Base-by-base conservation (phyloP, 1,140 invertebrate genomes). In the Orchestia grillus region DNA sequence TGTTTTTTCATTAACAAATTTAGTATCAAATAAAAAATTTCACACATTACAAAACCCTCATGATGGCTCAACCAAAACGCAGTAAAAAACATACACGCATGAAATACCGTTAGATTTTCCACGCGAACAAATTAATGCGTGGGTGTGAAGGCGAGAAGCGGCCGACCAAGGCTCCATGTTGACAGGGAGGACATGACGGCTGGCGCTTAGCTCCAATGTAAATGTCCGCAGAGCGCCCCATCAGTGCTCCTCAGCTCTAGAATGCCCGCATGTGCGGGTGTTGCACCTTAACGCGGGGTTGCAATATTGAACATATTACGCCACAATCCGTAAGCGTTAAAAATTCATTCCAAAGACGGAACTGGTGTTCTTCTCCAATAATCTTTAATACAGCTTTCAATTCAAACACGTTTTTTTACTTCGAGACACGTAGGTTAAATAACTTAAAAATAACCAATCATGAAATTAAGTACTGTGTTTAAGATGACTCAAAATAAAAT, bases 191-290 rank as follows among this genome's bases (percentile, higher is more conserved):
- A 45, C 92, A 47, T 94, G 92, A 94, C 92, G 40, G 44, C 41
- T 11, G 44, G 92, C 92, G 43, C 43, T n/a, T 40, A 94, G 47
- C 92, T 94, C 92, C 6, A 94, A 40, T 45, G 92, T 94, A 94
- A 94, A 94, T 94, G 92, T 47, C 92, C 41, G 44, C n/a, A 40
- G 44, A 42, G 44, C 43, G 23, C 44, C 92, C 92, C 1, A 94
- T 94, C 43, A 94, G 47, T 94, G 45, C 41, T 94, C 47, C 88
- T 42, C 62, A 77, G 62, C 62, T 77, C 62, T 36, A 36, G 62
- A 77, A 15, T 77, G 36, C 1, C 1, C 36, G 62, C 28, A 77
- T n/a, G n/a, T n/a, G 15, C 62, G 36, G 3, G 62, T 36, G 62
- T 77, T 77, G 62, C 62, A 19, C 62, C 28, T 77, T 1, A 36